Evolutionary conservation across 2,113 vertebrate species (phyloP), one percentile per base, ranked within the genome.

Genomic region (Rhinoderma darwinii): DNA sequence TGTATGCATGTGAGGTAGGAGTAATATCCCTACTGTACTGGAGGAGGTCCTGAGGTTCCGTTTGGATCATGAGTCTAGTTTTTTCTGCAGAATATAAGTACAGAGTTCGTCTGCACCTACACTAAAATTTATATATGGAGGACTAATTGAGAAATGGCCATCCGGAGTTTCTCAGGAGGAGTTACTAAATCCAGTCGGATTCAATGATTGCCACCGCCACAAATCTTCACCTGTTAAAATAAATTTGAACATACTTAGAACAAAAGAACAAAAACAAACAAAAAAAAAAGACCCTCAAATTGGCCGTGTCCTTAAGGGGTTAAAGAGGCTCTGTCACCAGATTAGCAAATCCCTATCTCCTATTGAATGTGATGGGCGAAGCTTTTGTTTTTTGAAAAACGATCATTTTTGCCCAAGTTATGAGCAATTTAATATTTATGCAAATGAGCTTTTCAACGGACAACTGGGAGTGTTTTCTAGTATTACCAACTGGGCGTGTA

Each of bases 141-240:
- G 7, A 25, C 1, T 35, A 7, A 17, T 4, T 12, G 7, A 27
- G 22, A 39, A 76, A 37, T n/a, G 1, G 6, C 17, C 41, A 37
- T 32, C 35, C n/a, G 44, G 11, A 30, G 37, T n/a, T 66, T 30
- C 11, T 92, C 63, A 92, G 91, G 92, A 92, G 68, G 88, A 92
- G 0, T 86, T n/a, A 9, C 93, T 91, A 91, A 98, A 99, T 70
- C 98, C 98, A 0, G 89, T 94, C 70, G 98, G 97, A 84, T 99
- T 99, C 92, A 94, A 95, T 86, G 96, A 95, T 92, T 99, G 98
- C 98, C 98, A 99, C 47, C 96, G 95, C 98, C 98, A 99, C 43
- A 99, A 91, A 90, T 99, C 98, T 90, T 97, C 96, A 89, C 98
- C 98, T 99, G 88, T 17, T 84, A 82, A 20, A n/a, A 84, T 0